Percentiles rank a stretch among this genome's conserved stretches.
Evolutionary conservation across 2,113 vertebrate genomes (phyloP).

Genomic region (Gobiocypris rarus): DNA sequence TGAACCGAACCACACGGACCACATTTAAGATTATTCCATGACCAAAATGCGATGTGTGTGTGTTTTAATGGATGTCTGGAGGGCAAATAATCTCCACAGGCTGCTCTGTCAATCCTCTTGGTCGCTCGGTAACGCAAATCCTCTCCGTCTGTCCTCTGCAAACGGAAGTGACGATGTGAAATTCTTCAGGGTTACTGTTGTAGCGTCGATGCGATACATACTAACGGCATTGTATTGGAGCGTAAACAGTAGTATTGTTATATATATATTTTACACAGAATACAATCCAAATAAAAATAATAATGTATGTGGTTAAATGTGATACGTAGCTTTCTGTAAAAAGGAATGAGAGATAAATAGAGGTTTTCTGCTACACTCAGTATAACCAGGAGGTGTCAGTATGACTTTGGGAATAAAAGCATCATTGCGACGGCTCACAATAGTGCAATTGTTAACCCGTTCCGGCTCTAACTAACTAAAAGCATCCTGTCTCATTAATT

Average conservation of each 20-base stretch:
- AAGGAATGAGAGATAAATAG: background rate
- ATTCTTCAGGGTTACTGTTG: background rate
- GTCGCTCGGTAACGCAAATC: slow-evolving; percentile 41
- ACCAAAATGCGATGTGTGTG: background rate
- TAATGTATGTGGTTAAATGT: background rate
- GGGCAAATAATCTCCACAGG: slow-evolving; percentile 42
- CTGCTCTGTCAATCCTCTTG: slow-evolving; percentile 22
- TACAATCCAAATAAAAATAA: background rate
- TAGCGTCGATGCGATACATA: background rate
- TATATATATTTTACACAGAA: background rate
- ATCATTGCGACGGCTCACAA: background rate
- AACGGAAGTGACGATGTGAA: slow-evolving; percentile 55
- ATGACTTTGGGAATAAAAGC: slow-evolving; percentile 23
- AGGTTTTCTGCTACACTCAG: background rate
- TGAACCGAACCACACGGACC: background rate
- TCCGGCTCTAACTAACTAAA: background rate
- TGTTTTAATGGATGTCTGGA: slow-evolving; percentile 10
- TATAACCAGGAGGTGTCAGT: slow-evolving; percentile 45
- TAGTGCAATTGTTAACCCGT: background rate
- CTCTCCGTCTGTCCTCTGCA: slow-evolving; percentile 1
- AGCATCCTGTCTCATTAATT: background rate
- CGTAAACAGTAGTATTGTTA: background rate
- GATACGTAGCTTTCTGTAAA: background rate
- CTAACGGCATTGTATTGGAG: background rate
- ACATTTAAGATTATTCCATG: slow-evolving; percentile 19